Evolutionary conservation across 2,888 invertebrate genomes (phyloP).

Genomic region (Leuctra nigra): DNA sequence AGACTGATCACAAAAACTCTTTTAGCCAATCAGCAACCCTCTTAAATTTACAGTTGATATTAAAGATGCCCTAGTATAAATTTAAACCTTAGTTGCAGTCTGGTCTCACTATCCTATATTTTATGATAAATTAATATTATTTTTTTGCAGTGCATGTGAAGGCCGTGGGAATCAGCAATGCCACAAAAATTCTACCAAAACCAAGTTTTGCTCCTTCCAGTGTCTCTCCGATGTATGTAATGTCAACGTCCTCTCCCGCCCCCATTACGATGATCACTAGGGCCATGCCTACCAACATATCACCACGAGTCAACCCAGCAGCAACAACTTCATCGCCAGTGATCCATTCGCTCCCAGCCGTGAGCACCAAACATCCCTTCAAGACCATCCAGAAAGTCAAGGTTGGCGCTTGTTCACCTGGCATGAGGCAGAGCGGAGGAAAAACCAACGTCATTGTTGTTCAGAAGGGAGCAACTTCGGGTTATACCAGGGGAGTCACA

Average conservation of each 20-base stretch:
- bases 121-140: not conserved
- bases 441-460: constrained; percentile 55
- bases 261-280: constrained; percentile 22
- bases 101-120: too few species aligned
- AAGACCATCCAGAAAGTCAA: constrained; percentile 1
- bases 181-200: constrained; percentile 25
- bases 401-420: constrained; percentile 34
- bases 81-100: too few species aligned
- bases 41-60: too few species aligned
- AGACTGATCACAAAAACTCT: too few species aligned
- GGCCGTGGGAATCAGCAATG: constrained; percentile 23
- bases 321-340: not conserved
- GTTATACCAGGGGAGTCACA: constrained; percentile 41
- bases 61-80: too few species aligned
- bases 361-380: not conserved
- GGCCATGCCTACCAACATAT: constrained; percentile 21
- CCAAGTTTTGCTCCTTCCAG: constrained; percentile 12
- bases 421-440: constrained; percentile 30
- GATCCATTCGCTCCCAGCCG: not conserved
- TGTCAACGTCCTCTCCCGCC: constrained; percentile 23
- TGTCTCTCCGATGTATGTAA: constrained; percentile 23
- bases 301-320: constrained; percentile 30
- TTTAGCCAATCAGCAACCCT: too few species aligned
- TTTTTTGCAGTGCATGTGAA: constrained; percentile 24
- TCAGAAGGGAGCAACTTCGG: constrained; percentile 45